Evolutionary conservation across 2,888 invertebrate genomes (phyloP), one percentile per base, ranked within the genome.

Genomic region (Trachelus stipa): DNA sequence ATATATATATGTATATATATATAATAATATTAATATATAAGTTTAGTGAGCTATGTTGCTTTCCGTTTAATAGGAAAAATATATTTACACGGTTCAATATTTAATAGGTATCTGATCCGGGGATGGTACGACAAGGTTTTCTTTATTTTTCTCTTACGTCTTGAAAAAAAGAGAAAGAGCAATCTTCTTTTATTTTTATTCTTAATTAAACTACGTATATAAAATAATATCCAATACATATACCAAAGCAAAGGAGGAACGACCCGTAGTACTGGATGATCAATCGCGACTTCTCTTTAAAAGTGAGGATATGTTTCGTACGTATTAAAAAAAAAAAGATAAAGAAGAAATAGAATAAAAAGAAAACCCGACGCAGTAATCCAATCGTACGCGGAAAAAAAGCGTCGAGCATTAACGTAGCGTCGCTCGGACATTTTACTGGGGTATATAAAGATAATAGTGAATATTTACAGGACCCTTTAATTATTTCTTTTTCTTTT

Each of bases 81-180:
- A 81, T 81, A 81, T 81, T 79, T 81, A 81, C 81, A 81, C 75
- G 76, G 76, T 81, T 74, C n/a, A 79, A 69, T 74, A 78, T 79
- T 78, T 71, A 76, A 80, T 74, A 74, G 73, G 37, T 73, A 78
- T 74, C 37, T 68, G 75, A 77, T 77, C 12, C 74, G 37, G 73
- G 76, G 34, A 73, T 68, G 34, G 69, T 73, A 76, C 75, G 75
- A 79, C 68, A 75, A 73, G 68, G 73, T 33, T 74, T 35, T 56
- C 40, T 73, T 30, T 23, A 35, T 73, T 68, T 31, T 11, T 73
- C 33, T 34, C 15, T 35, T 68, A 71, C 40, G 69, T 74, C 68
- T 68, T 74, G 68, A 12, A 35, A 56, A 35, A 35, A 56, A 23
- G 56, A 56, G 56, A 56, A 56, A 77, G 78, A 79, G 76, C 75